These are phyloP conservation scores for Casuarius casuarius DNA, from an alignment of 2,113 vertebrate species.

Conservation along the genomic window DNA sequence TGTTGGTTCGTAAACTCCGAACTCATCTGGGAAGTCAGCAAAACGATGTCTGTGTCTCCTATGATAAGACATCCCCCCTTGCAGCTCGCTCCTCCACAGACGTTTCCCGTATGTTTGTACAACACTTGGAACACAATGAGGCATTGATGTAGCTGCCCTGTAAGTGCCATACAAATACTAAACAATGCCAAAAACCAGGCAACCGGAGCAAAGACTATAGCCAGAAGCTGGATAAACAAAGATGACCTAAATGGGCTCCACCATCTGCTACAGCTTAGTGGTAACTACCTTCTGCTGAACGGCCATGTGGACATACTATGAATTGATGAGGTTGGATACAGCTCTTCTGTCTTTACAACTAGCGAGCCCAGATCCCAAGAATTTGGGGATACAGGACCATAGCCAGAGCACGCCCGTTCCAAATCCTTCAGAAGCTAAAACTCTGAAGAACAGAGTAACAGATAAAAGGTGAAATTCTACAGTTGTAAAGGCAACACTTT, in stretches of 20 bases:
- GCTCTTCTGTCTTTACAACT: rapidly evolving
- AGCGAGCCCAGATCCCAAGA: background rate
- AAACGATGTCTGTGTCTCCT: rapidly evolving
- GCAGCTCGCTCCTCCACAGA: background rate
- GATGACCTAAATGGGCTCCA: slow-evolving; percentile 11
- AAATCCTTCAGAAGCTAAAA: background rate
- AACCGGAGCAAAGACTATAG: background rate
- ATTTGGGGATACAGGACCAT: background rate
- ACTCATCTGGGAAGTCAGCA: background rate
- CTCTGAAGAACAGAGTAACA: background rate
- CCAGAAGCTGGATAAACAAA: slow-evolving; percentile 29
- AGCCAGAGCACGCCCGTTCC: rapidly evolving
- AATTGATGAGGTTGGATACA: background rate
- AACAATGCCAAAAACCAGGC: background rate
- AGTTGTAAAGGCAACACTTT: background rate
- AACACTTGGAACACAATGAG: background rate
- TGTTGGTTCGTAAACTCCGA: background rate
- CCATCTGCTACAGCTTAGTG: background rate
- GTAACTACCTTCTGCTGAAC: background rate
- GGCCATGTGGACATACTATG: background rate
- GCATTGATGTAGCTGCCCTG: background rate
- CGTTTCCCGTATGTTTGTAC: background rate
- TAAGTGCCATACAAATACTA: background rate
- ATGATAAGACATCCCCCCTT: rapidly evolving
- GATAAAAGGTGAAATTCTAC: background rate